Percentiles rank a stretch among this genome's conserved stretches.
phyloP scores from a whole-genome alignment of 2,113 vertebrate genomes.

The Dasyprocta punctata region DNA sequence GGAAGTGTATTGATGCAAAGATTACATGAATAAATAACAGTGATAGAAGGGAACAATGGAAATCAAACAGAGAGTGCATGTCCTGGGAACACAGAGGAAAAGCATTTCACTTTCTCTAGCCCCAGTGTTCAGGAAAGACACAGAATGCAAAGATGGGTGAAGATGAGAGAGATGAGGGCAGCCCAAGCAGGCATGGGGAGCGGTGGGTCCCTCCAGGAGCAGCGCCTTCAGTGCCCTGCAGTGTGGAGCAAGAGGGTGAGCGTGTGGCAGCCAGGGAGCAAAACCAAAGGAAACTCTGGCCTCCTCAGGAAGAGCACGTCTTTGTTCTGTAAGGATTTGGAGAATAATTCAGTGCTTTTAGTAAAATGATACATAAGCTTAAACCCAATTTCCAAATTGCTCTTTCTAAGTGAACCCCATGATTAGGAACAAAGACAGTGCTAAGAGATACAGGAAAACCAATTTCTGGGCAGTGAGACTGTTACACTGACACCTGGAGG shows the following conservation, averaged over 20 bases:
- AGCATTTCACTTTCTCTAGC: not conserved
- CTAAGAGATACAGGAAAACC: not conserved
- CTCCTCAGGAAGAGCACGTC: not conserved
- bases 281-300: not conserved
- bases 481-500: not conserved
- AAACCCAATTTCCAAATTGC: not conserved
- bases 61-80: not conserved
- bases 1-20: not conserved
- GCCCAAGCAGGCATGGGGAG: too few species aligned
- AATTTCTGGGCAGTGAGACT: not conserved
- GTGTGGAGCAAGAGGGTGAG: fast-evolving
- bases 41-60: not conserved
- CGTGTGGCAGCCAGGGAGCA: fast-evolving
- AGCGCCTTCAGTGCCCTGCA: not conserved
- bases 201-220: fast-evolving
- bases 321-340: not conserved
- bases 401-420: not conserved
- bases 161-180: not conserved
- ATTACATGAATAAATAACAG: not conserved
- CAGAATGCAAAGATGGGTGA: not conserved
- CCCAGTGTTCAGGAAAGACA: not conserved
- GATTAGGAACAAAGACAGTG: not conserved
- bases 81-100: not conserved
- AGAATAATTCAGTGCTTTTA: not conserved
- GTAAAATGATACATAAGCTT: not conserved